Evolutionary conservation across 2,888 invertebrate species (phyloP), one percentile per base, ranked within the genome.

Genomic region (Ellobium chinense): DNA sequence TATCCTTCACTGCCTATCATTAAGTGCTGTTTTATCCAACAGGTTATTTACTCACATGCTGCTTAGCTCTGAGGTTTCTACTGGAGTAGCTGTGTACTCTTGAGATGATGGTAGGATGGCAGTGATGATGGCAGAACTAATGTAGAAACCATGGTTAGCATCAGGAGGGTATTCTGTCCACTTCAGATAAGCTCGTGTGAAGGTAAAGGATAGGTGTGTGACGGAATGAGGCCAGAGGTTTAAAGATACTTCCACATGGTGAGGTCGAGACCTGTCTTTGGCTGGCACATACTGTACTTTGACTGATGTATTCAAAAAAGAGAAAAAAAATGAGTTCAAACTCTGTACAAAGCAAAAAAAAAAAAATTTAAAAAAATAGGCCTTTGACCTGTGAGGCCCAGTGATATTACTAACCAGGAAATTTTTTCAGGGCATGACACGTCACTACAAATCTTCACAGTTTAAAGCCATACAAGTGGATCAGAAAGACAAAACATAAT

Each of bases 81-180:
- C 93, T 4, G 97, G 96, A 66, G 96, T 91, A 29, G 96, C 95
- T 0, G 97, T 96, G 91, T 96, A 97, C 93, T 97, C 83, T 24
- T 68, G 96, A 85, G 95, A 95, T 9, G 96, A 96, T 74, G 97
- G 97, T 85, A 98, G 93, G 84, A 95, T 94, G 2, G 96, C 95
- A 46, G 96, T 95, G 81, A 99, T 95, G 68, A 97, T 95, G 27
- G 98, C 97, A 39, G 98, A 96, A 5, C 97, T 97, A 89, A 99
- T 95, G 91, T 98, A 98, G 93, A 99, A 98, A 0, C 99, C 99
- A 93, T 99, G 99, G 94, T 99, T 99, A 0, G 99, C 99, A 95
- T 99, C 99, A 0, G 99, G 99, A 21, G 99, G 99, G 94, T 99
- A 99, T 93, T 99, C 99, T 89, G 98, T 97, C 98, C 99, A 99